Base-by-base conservation (phyloP, 1,140 invertebrate genomes). In the Aphelenchoides fujianensis region DNA sequence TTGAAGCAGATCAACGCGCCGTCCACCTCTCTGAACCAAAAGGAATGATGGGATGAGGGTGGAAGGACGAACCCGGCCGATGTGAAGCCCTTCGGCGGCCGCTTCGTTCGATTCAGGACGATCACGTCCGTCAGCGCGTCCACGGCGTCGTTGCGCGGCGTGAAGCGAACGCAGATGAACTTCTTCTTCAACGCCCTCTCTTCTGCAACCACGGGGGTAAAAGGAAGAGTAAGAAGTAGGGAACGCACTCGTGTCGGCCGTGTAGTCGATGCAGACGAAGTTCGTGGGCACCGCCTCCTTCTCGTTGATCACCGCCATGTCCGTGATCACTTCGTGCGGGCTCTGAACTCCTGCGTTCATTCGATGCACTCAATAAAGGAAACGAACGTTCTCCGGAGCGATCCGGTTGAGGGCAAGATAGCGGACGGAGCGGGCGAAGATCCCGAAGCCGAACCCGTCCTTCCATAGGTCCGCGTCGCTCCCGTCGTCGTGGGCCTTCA, bases 231-330 rank as follows among this genome's bases (percentile, higher is more conserved):
- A 28, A n/a, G 27, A 54, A 67, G 19, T 2, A 70, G 5, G 75
- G 0, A 5, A 75, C 76, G 23, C 12, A 78, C 78, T 78, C 55
- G 72, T 77, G 67, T 78, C 76, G 31, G 69, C 76, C 16, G 76
- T 78, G 41, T 37, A 78, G 48, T 78, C 76, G 34, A 78, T 70
- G 55, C 78, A 77, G n/a, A 78, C 67, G 41, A 78, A 78, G 35
- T 79, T 80, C 32, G 77, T 71, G n/a, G 76, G 76, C 9, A 78
- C 74, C 7, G 76, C 76, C 27, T 78, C 76, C 31, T 80, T 78
- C 35, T 78, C 76, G 9, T 36, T 76, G 36, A 78, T 78, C 23
- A 78, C 52, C 2, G 78, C 74, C 67, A 78, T 52, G 63, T 78
- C 76, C 1, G 73, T 80, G 12, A 78, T n/a, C 27, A 78, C 74